Conservation (phyloP, 2,113 vertebrate species). For the Ictidomys tridecemlineatus region DNA sequence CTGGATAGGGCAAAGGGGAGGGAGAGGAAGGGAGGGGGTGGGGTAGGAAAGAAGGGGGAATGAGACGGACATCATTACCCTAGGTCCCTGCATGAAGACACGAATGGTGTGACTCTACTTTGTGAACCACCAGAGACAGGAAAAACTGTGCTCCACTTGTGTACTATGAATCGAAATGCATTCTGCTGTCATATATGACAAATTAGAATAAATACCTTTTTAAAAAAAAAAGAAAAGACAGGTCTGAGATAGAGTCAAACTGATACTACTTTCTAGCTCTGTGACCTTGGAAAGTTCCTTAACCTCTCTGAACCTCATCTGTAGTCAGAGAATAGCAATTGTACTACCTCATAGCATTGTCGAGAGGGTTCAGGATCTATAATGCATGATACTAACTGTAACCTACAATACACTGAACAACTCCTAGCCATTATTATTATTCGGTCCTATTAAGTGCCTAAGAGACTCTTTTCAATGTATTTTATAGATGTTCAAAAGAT, state of each 20-base stretch:
- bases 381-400: neutral
- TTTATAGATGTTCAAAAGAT: neutral
- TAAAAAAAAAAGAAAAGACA: neutral
- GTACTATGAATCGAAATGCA: no score
- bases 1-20: no score
- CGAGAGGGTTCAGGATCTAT: neutral
- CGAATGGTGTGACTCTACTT: no score
- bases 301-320: neutral
- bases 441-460: neutral
- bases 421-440: neutral
- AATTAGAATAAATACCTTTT: no score
- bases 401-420: neutral
- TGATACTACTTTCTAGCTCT: neutral
- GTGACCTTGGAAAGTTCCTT: neutral
- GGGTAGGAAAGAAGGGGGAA: no score
- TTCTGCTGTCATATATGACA: no score
- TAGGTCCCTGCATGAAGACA: no score
- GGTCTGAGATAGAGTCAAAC: neutral
- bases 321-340: neutral
- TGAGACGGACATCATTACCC: no score
- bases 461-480: neutral
- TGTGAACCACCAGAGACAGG: no score
- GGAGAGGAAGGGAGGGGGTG: no score
- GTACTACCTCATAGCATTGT: neutral
- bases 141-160: no score